These are phyloP conservation scores for Dynastes maya DNA, from an alignment of 2,888 invertebrate species.

Conservation along the genomic window DNA sequence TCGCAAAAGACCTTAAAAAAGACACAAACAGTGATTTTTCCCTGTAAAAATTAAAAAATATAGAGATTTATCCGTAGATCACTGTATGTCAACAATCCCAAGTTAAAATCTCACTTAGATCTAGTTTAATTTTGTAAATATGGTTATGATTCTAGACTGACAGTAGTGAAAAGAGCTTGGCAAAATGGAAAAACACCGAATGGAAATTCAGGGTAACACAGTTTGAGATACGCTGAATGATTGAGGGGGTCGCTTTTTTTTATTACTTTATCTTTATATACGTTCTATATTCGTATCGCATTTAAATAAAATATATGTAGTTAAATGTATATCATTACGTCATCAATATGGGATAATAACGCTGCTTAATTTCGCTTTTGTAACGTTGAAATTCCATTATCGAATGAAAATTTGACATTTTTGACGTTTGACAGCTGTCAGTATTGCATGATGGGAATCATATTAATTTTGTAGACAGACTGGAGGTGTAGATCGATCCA, in stretches of 20 bases:
- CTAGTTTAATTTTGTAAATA: slow-evolving; percentile 41
- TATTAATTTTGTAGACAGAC: neutral
- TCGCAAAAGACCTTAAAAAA: too few relatives aligned
- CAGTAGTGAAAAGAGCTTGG: slow-evolving; percentile 71
- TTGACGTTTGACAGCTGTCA: slow-evolving; percentile 12
- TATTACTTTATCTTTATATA: slow-evolving; percentile 9
- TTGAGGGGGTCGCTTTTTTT: slow-evolving; percentile 51
- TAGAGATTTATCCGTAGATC: too few relatives aligned
- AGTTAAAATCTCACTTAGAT: neutral
- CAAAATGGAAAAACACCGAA: slow-evolving; percentile 77
- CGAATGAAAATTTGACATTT: neutral
- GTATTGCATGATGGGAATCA: neutral
- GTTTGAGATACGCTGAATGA: slow-evolving; percentile 56
- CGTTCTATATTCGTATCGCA: neutral
- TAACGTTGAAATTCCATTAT: neutral
- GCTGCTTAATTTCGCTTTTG: neutral
- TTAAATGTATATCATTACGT: neutral
- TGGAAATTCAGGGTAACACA: slow-evolving; percentile 80
- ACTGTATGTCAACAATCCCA: neutral
- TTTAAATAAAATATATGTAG: neutral
- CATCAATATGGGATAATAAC: neutral
- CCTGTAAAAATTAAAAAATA: too few relatives aligned
- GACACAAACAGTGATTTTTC: too few relatives aligned
- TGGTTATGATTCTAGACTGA: slow-evolving; percentile 69
- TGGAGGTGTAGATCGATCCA: too few relatives aligned